Base-by-base conservation (phyloP, 2,113 vertebrate species). In the Rostratula benghalensis region DNA sequence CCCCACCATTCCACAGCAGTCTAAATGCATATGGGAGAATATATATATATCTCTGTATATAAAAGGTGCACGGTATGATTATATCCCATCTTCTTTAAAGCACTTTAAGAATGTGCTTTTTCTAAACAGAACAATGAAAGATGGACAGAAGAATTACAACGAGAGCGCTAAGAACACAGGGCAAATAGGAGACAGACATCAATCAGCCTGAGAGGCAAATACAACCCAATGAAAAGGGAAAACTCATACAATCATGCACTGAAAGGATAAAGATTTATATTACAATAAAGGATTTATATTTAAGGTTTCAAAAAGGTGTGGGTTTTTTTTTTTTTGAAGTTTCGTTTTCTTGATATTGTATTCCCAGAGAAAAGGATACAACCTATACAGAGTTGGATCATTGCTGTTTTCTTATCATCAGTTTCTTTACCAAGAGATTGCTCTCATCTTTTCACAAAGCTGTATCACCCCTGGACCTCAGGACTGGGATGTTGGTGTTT, bases 361-460 rank as follows among this genome's bases (percentile, higher is more conserved):
- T 95, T 95, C 75, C 73, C 61, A 87, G 91, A 96, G 93, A 96
- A 96, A 95, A 96, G 95, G 67, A 95, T 91, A 95, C 91, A 97
- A 93, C 81, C 84, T 91, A 9, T 39, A 96, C 41, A 95, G 92
- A 93, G 96, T 46, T 80, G 77, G 81, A 93, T 87, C 35, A 11
- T 94, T 87, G 87, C 89, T 97, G 87, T 96, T 96, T 97, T 94
- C 96, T 97, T 95, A 97, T 95, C 86, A 82, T 86, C 28, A 5
- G n/a, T 77, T 94, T 96, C 95, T 95, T 95, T 93, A 87, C 92
- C 45, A 46, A 85, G 95, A 79, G 91, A 95, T 92, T 96, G 96
- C 84, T 96, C 94, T 96, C 95, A 95, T 96, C 96, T 94, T 95
- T 89, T 95, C 87, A 97, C 94, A 97, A 96, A 96, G 94, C 94